Evolutionary conservation across 2,888 invertebrate species (phyloP).

Genomic region (Orchesellides sinensis): DNA sequence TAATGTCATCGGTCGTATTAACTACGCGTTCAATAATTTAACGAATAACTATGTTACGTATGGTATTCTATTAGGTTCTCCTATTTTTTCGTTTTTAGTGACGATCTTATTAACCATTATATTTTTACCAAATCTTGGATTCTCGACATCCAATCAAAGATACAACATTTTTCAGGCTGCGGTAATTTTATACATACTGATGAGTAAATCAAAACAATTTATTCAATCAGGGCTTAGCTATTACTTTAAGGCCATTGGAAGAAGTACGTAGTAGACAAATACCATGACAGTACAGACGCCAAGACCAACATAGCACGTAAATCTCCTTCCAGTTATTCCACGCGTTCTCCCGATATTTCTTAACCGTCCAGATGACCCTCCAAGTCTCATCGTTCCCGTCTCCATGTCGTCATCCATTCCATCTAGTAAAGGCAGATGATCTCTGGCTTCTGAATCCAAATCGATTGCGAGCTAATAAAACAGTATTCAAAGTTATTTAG

Average conservation of each 20-base stretch:
- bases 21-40: background rate
- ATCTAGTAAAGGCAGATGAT: constrained; percentile 72
- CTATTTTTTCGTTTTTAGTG: constrained; percentile 54
- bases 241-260: constrained; percentile 66
- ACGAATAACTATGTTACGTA: constrained; percentile 8
- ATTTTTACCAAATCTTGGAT: constrained; percentile 37
- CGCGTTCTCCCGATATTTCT: constrained; percentile 71
- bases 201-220: constrained; percentile 30
- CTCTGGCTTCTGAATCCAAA: constrained; percentile 71
- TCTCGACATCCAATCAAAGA: constrained; percentile 5
- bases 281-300: constrained; percentile 69
- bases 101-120: constrained; percentile 33
- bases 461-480: constrained; percentile 71
- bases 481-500: background rate
- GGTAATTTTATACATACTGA: background rate
- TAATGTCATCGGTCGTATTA: constrained; percentile 61
- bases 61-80: constrained; percentile 10
- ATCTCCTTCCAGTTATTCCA: constrained; percentile 67
- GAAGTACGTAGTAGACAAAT: constrained; percentile 71
- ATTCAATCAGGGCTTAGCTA: constrained; percentile 16
- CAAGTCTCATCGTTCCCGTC: constrained; percentile 64
- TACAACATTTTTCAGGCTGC: constrained; percentile 19
- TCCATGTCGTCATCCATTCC: constrained; percentile 72
- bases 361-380: constrained; percentile 70
- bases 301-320: constrained; percentile 71